Conservation (phyloP, 2,113 vertebrate species). For the Xiphophorus couchianus region DNA sequence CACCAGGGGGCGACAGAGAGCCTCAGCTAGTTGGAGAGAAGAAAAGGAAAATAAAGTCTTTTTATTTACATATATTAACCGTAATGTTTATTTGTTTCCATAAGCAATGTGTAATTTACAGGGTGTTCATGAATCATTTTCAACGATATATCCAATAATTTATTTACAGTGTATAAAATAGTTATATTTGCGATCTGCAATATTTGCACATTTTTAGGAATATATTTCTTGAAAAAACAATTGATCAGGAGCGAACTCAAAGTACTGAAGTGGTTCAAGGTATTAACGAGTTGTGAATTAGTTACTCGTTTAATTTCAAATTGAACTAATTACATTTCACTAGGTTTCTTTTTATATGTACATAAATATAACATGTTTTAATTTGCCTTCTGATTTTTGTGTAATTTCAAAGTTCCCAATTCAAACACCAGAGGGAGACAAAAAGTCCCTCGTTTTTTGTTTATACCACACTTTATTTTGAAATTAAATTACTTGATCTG, state of each 20-base stretch:
- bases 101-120: not conserved
- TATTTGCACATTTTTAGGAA: too few species aligned
- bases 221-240: too few species aligned
- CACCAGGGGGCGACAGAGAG: too few species aligned
- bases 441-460: not conserved
- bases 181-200: not conserved
- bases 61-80: too few species aligned
- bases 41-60: too few species aligned
- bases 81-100: not conserved
- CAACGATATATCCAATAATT: not conserved
- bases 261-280: not conserved
- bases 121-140: not conserved
- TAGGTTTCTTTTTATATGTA: not conserved
- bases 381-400: too few species aligned
- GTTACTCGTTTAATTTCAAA: not conserved
- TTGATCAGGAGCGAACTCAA: not conserved
- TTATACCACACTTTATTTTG: slow-evolving; percentile 16
- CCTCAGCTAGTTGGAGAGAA: too few species aligned
- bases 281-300: not conserved
- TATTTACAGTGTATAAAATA: not conserved
- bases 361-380: not conserved
- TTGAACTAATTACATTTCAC: not conserved
- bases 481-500: slow-evolving; percentile 1
- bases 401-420: not conserved
- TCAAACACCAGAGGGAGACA: slow-evolving; percentile 27